Evolutionary conservation across 2,113 vertebrate species (phyloP).

Genomic region (Rhinogobius similis): DNA sequence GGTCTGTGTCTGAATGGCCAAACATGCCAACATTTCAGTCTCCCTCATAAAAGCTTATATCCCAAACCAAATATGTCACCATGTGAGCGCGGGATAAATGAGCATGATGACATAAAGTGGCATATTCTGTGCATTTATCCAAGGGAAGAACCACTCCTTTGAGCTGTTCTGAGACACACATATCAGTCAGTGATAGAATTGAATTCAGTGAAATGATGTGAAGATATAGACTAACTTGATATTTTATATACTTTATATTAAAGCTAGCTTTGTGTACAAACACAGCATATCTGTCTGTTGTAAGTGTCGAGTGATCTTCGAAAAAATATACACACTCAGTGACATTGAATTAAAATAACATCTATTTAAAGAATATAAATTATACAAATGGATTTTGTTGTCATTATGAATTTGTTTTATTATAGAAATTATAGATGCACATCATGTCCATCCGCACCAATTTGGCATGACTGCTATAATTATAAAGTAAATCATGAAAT

Average conservation of each 20-base stretch:
- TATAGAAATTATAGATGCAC: not conserved
- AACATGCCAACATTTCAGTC: slow-evolving; percentile 20
- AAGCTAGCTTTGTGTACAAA: too few species aligned
- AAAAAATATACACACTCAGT: not conserved
- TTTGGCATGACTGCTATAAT: not conserved
- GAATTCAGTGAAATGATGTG: not conserved
- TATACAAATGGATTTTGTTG: too few species aligned
- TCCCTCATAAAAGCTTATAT: not conserved
- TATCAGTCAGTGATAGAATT: not conserved
- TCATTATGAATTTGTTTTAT: not conserved
- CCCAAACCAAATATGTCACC: not conserved
- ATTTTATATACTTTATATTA: not conserved
- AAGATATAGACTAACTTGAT: not conserved
- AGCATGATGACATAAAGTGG: not conserved
- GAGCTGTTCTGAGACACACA: too few species aligned
- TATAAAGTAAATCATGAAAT: not conserved
- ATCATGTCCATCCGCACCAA: not conserved
- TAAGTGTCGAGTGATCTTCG: not conserved
- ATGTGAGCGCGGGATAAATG: not conserved
- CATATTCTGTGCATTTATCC: not conserved
- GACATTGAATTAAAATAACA: too few species aligned
- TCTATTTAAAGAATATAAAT: too few species aligned
- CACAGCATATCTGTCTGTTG: too few species aligned
- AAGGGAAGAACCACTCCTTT: not conserved
- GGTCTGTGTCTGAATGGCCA: slow-evolving; percentile 24